Conservation (phyloP, 1,140 invertebrate genomes). For the Tenebrio molitor region DNA sequence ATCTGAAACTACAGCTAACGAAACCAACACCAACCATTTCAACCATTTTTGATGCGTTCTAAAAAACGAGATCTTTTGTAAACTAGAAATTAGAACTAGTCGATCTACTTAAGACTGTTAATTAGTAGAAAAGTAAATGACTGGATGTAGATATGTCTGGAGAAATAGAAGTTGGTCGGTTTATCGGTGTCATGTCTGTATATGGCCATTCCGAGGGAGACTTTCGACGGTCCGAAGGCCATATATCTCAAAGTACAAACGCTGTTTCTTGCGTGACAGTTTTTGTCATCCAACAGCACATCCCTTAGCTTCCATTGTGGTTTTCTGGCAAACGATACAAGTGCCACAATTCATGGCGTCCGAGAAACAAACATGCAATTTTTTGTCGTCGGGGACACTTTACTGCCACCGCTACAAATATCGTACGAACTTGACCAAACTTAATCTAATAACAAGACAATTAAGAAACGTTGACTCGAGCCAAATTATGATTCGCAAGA, state of each 20-base stretch:
- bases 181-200: conserved; percentile 34
- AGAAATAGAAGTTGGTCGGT: conserved; percentile 14
- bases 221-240: conserved; percentile 40
- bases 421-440: conserved; percentile 22
- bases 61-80: not conserved
- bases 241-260: conserved; percentile 52
- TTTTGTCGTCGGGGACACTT: conserved; percentile 21
- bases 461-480: conserved; percentile 11
- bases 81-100: too few relatives aligned
- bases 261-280: conserved; percentile 54
- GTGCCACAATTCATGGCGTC: conserved; percentile 54
- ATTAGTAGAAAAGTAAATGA: not conserved
- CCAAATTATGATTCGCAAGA: conserved; percentile 1
- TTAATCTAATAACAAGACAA: conserved; percentile 35
- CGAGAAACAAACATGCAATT: conserved; percentile 42
- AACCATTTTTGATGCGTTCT: too few relatives aligned
- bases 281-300: conserved; percentile 54
- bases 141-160: conserved; percentile 2
- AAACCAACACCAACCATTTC: too few relatives aligned
- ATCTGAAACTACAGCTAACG: too few relatives aligned
- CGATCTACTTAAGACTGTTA: too few relatives aligned
- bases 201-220: conserved; percentile 32
- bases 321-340: conserved; percentile 54
- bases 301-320: conserved; percentile 55
- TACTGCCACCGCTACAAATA: conserved; percentile 23